These are phyloP conservation scores for Chromoteleia sp. DNA, from an alignment of 2,888 invertebrate genomes.

Conservation along the genomic window DNA sequence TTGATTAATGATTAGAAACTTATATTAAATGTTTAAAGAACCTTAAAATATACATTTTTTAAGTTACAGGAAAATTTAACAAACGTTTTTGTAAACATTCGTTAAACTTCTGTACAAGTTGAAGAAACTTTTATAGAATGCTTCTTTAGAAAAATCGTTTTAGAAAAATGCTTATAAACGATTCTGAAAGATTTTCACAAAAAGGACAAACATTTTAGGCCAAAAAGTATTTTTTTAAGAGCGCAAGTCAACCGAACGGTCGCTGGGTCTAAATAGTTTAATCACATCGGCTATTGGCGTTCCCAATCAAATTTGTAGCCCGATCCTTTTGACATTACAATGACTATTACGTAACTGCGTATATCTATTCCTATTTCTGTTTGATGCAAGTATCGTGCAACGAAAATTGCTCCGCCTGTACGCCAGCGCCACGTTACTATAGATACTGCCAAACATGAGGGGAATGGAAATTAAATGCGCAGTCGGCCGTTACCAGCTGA, in stretches of 20 bases:
- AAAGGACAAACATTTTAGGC: no score
- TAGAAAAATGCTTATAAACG: no score
- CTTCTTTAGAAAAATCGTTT: no score
- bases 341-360: slow-evolving; percentile 57
- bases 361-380: slow-evolving; percentile 58
- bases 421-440: slow-evolving; percentile 70
- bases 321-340: slow-evolving; percentile 65
- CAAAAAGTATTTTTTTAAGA: neutral
- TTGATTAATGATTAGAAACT: no score
- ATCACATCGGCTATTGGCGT: slow-evolving; percentile 11
- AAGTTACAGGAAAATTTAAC: no score
- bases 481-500: slow-evolving; percentile 82
- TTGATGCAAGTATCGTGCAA: slow-evolving; percentile 63
- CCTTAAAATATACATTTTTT: no score
- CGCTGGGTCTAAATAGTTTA: slow-evolving; percentile 29
- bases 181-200: no score
- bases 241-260: neutral
- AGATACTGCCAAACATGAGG: slow-evolving; percentile 71
- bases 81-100: no score
- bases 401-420: slow-evolving; percentile 65
- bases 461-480: slow-evolving; percentile 84
- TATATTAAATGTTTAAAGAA: no score
- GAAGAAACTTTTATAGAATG: no score
- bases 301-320: slow-evolving; percentile 54
- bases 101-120: no score